phyloP scores from a whole-genome alignment of 2,888 invertebrate genomes.

The Osedax fenrisi region DNA sequence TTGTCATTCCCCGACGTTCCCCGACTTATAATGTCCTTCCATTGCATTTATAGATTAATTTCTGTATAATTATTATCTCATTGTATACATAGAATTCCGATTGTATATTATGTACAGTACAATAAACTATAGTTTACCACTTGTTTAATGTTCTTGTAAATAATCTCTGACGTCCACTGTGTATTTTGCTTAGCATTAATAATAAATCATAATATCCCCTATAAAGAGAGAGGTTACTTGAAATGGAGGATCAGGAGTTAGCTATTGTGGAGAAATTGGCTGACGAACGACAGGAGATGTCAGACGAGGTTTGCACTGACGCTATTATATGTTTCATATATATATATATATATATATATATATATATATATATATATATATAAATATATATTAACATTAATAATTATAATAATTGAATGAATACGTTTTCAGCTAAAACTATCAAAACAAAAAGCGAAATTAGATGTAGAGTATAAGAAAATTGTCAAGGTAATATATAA shows the following conservation, averaged over 20 bases:
- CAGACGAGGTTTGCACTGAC: background rate
- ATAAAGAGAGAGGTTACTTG: background rate
- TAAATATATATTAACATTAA: background rate
- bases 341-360: background rate
- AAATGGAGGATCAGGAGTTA: background rate
- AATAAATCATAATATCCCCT: background rate
- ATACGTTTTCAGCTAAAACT: background rate
- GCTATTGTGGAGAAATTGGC: background rate
- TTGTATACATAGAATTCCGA: too few species aligned
- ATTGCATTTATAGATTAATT: too few species aligned
- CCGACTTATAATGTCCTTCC: too few species aligned
- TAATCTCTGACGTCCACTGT: too few species aligned
- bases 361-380: background rate
- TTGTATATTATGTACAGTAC: too few species aligned
- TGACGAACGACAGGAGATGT: background rate
- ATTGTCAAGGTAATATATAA: background rate
- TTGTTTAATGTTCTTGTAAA: too few species aligned
- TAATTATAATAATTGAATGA: background rate
- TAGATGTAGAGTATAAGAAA: background rate
- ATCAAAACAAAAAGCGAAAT: background rate
- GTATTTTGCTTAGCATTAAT: too few species aligned
- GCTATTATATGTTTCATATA: too few species aligned
- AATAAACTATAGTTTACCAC: too few species aligned
- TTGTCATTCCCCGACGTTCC: too few species aligned
- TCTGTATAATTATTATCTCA: too few species aligned